Evolutionary conservation across 2,113 vertebrate genomes (phyloP).

Genomic region (Eonycteris spelaea): DNA sequence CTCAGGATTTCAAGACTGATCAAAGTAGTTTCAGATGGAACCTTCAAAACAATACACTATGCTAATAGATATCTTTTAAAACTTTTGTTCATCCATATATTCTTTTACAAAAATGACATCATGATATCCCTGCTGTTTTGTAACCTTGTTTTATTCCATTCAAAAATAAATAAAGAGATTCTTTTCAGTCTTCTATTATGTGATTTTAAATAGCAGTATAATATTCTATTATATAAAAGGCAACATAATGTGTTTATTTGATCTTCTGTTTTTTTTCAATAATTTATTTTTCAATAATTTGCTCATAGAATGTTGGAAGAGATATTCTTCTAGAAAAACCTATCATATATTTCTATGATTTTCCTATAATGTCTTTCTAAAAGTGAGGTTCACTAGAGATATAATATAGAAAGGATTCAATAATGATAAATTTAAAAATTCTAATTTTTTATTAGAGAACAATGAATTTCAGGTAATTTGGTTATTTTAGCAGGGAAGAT

Average conservation of each 20-base stretch:
- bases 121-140: background rate
- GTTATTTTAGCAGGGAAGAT: background rate
- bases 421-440: background rate
- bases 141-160: background rate
- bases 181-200: background rate
- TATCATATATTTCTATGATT: background rate
- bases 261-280: background rate
- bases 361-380: background rate
- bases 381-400: background rate
- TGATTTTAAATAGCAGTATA: background rate
- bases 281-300: background rate
- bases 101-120: background rate
- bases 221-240: background rate
- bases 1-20: background rate
- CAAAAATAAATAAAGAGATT: background rate
- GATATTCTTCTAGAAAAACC: background rate
- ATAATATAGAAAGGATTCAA: background rate
- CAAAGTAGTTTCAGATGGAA: background rate
- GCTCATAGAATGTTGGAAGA: background rate
- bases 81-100: background rate
- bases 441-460: background rate
- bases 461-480: background rate
- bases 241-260: background rate
- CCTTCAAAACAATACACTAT: background rate
- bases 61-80: background rate